phyloP scores from a whole-genome alignment of 2,113 vertebrate genomes.

The Dicrurus megarhynchus region DNA sequence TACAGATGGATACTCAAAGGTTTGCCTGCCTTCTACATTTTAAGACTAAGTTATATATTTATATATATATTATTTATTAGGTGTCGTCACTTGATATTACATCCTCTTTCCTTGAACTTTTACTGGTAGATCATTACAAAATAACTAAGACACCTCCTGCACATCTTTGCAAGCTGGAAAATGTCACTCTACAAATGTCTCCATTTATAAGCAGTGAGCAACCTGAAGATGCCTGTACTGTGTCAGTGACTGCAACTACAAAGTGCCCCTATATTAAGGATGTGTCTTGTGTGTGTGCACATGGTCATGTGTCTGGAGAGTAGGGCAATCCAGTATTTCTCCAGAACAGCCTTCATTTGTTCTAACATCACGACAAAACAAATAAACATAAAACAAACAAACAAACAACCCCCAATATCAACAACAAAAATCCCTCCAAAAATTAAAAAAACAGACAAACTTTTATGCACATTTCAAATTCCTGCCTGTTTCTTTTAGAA shows the following conservation, averaged over 20 bases:
- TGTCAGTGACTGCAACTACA: background rate
- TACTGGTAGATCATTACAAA: background rate
- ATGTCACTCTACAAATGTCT: background rate
- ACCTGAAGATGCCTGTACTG: background rate
- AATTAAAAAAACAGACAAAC: background rate
- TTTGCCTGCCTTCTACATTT: background rate
- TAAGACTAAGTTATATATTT: background rate
- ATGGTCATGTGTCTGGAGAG: rapidly evolving
- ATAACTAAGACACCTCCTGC: background rate
- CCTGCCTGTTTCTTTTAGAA: background rate
- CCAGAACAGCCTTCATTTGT: background rate
- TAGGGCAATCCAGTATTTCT: background rate
- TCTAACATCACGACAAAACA: background rate
- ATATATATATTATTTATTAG: background rate
- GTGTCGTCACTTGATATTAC: background rate
- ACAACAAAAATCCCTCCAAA: background rate
- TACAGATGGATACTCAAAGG: background rate
- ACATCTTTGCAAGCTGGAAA: background rate
- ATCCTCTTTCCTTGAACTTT: background rate
- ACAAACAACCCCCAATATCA: background rate
- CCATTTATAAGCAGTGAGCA: background rate
- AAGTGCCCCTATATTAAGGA: background rate
- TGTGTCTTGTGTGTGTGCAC: rapidly evolving
- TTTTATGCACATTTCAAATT: background rate
- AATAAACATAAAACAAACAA: background rate